Conservation (phyloP, 2,797 vertebrate genomes). For the Lithobates sylvaticus region DNA sequence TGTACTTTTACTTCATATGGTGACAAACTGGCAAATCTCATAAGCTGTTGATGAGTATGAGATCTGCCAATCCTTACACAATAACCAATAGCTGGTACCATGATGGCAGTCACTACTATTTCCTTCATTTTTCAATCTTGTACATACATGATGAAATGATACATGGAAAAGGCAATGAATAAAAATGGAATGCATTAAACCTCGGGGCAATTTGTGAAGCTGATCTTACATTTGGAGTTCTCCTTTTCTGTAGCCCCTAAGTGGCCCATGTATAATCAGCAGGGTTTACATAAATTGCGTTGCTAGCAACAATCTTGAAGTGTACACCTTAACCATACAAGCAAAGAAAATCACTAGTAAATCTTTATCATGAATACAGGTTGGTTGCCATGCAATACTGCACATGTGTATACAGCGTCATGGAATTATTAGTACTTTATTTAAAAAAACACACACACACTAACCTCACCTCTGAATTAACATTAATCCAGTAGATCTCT, state of each 20-base stretch:
- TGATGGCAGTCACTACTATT: too few relatives aligned
- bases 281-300: too few relatives aligned
- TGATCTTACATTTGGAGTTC: background rate
- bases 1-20: too few relatives aligned
- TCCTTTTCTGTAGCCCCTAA: background rate
- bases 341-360: background rate
- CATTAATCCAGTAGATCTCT: background rate
- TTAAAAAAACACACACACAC: background rate
- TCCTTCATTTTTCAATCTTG: background rate
- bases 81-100: too few relatives aligned
- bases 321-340: background rate
- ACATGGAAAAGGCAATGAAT: background rate
- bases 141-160: background rate
- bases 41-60: too few relatives aligned
- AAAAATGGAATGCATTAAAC: background rate
- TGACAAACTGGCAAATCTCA: too few relatives aligned
- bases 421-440: background rate
- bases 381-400: background rate
- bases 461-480: background rate
- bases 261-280: too few relatives aligned
- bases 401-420: background rate
- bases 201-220: background rate
- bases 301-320: too few relatives aligned
- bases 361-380: background rate
- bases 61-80: too few relatives aligned